Conservation (phyloP, 1,140 invertebrate species). For the Apis mellifera region Amel_HAv3.1 CM009932.2:7549001-7549500, state of each 20-base stretch:
- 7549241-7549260: constrained; percentile 38
- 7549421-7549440: constrained; percentile 50
- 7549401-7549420: constrained; percentile 48
- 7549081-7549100: neutral
- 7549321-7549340: constrained; percentile 49
- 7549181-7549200: constrained; percentile 34
- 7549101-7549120: neutral
- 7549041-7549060: too few relatives aligned
- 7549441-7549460: constrained; percentile 62
- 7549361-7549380: constrained; percentile 73
- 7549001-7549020: too few relatives aligned
- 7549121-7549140: neutral
- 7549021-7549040: too few relatives aligned
- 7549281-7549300: constrained; percentile 68
- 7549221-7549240: neutral
- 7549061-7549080: neutral
- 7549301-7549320: constrained; percentile 45
- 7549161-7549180: neutral
- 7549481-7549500: constrained; percentile 49
- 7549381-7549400: constrained; percentile 73
- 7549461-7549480: constrained; percentile 41
- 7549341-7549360: constrained; percentile 69
- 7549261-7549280: constrained; percentile 43
- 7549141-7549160: too few relatives aligned
- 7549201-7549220: constrained; percentile 1